These are phyloP conservation scores for Selene dorsalis DNA, from an alignment of 2,797 vertebrate genomes.

Conservation along the genomic window DNA sequence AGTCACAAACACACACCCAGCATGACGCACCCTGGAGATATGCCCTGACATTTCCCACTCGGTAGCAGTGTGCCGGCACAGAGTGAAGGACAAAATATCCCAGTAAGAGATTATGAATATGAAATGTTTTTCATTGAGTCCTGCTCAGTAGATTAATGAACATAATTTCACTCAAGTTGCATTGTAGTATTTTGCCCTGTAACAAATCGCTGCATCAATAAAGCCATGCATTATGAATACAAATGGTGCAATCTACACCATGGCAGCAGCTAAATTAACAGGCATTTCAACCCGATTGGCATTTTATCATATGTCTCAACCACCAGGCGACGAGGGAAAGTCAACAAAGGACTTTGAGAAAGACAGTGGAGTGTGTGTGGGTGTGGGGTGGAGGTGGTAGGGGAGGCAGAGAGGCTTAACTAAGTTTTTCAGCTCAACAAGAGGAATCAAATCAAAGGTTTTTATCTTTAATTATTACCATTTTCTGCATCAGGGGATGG, in stretches of 20 bases:
- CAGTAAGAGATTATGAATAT: slow-evolving; percentile 78
- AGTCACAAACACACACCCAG: slow-evolving; percentile 44
- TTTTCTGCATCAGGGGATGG: slow-evolving; percentile 79
- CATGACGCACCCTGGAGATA: slow-evolving; percentile 67
- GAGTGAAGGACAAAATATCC: slow-evolving; percentile 69
- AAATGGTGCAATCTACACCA: slow-evolving; percentile 77
- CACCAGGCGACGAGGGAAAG: slow-evolving; percentile 62
- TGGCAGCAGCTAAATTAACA: slow-evolving; percentile 79
- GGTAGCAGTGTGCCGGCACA: slow-evolving; percentile 48
- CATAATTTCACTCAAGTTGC: slow-evolving; percentile 80
- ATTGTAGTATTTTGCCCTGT: slow-evolving; percentile 78
- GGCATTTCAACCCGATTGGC: slow-evolving; percentile 77
- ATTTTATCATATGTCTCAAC: slow-evolving; percentile 76
- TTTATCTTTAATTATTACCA: slow-evolving; percentile 84
- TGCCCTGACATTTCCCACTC: slow-evolving; percentile 78
- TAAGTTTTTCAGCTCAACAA: slow-evolving; percentile 68
- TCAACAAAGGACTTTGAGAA: slow-evolving; percentile 71
- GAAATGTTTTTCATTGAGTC: slow-evolving; percentile 75
- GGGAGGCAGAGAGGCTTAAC: slow-evolving; percentile 42
- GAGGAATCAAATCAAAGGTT: slow-evolving; percentile 78
- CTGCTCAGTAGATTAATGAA: slow-evolving; percentile 80
- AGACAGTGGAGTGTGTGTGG: slow-evolving; percentile 1
- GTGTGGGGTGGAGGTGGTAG: too few species aligned
- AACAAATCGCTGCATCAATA: slow-evolving; percentile 82
- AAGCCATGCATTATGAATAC: slow-evolving; percentile 79